phyloP scores from a whole-genome alignment of 2,888 invertebrate genomes.

The Drosophila diplacantha region DNA sequence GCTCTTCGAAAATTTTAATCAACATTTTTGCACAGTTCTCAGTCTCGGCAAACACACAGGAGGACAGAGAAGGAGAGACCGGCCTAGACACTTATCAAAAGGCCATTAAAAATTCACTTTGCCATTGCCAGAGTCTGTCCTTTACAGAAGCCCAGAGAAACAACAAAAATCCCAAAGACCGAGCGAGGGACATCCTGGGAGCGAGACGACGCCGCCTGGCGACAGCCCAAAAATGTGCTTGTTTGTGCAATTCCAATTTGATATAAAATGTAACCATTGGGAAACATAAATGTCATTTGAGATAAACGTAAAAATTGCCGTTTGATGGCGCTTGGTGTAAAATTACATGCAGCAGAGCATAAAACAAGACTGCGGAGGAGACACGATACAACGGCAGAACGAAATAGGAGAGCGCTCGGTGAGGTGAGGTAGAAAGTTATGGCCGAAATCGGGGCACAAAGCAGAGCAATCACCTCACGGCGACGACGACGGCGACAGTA shows the following conservation, averaged over 20 bases:
- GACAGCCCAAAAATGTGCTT: slow-evolving; percentile 24
- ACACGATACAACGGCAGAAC: slow-evolving; percentile 4
- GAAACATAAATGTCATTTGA: slow-evolving; percentile 70
- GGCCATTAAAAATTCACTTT: slow-evolving; percentile 66
- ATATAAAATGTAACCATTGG: slow-evolving; percentile 65
- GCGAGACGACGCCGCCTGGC: slow-evolving; percentile 1
- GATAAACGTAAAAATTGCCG: slow-evolving; percentile 67
- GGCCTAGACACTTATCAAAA: slow-evolving; percentile 55
- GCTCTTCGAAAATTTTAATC: too few species aligned
- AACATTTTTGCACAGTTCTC: too few species aligned
- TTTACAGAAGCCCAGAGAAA: slow-evolving; percentile 2
- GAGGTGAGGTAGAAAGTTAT: slow-evolving; percentile 26
- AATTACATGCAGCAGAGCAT: slow-evolving; percentile 40
- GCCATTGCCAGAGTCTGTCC: slow-evolving; percentile 14
- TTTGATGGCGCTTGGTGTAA: slow-evolving; percentile 54
- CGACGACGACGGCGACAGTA: slow-evolving; percentile 37
- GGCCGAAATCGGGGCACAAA: slow-evolving; percentile 29
- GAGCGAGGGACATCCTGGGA: not conserved
- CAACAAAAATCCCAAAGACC: not conserved
- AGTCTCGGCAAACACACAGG: slow-evolving; percentile 13
- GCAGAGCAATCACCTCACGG: slow-evolving; percentile 21
- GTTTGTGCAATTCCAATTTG: slow-evolving; percentile 50
- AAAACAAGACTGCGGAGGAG: slow-evolving; percentile 21
- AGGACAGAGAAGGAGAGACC: slow-evolving; percentile 7
- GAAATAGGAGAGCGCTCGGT: slow-evolving; percentile 13